Evolutionary conservation across 2,113 vertebrate genomes (phyloP).

Genomic region (Plecturocebus donacophilus): DNA sequence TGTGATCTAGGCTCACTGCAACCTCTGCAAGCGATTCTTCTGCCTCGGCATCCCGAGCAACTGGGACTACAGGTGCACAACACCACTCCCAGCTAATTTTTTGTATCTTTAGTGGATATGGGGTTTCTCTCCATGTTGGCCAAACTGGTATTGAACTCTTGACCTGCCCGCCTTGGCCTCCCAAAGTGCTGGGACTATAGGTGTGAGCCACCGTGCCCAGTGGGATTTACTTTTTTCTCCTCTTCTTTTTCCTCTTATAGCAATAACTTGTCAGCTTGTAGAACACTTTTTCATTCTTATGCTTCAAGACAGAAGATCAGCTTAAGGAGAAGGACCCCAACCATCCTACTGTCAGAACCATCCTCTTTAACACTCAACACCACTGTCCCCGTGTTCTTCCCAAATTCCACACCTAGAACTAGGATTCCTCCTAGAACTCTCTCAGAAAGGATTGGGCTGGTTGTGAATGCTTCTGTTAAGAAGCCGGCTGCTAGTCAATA

Average conservation of each 20-base stretch:
- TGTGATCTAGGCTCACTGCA: too few species aligned
- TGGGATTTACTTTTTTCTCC: neutral
- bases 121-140: too few species aligned
- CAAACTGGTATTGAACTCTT: too few species aligned
- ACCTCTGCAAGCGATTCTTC: too few species aligned
- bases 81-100: too few species aligned
- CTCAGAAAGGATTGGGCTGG: neutral
- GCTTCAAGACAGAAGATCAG: conserved; percentile 1
- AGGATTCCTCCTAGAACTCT: neutral
- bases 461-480: neutral
- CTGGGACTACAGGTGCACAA: too few species aligned
- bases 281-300: neutral
- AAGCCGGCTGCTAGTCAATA: neutral
- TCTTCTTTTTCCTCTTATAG: neutral
- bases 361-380: neutral
- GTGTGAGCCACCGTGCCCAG: too few species aligned
- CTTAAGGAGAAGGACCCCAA: neutral
- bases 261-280: conserved; percentile 41
- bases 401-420: neutral
- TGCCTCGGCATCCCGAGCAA: too few species aligned
- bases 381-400: neutral
- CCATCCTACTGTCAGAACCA: neutral
- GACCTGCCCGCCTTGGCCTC: too few species aligned
- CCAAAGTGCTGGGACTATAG: too few species aligned
- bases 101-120: too few species aligned